Conservation (phyloP, 2,888 invertebrate species). For the Stegophylla sp. region DNA sequence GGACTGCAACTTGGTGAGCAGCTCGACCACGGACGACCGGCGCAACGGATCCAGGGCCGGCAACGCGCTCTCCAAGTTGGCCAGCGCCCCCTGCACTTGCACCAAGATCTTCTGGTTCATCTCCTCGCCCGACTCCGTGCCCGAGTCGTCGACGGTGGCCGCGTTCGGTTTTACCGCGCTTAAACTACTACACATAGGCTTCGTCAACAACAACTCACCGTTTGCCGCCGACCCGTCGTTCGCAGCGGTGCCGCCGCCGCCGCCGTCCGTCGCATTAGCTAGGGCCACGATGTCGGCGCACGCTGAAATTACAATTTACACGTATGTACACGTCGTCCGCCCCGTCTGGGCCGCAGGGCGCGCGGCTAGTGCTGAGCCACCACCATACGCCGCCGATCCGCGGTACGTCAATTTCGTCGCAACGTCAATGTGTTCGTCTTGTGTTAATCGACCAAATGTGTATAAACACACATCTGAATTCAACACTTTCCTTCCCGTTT, state of each 20-base stretch:
- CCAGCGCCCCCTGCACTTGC: conserved; percentile 80
- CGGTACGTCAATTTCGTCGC: no score
- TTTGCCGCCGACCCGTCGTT: conserved; percentile 60
- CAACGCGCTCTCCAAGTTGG: conserved; percentile 77
- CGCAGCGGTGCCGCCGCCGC: background rate
- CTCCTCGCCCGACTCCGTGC: conserved; percentile 76
- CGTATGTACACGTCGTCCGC: no score
- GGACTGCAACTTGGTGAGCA: conserved; percentile 76
- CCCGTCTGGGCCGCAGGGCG: background rate
- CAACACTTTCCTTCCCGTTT: no score
- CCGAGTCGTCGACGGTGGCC: conserved; percentile 69
- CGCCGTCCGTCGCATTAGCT: conserved; percentile 64
- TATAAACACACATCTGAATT: no score
- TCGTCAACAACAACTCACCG: conserved; percentile 59
- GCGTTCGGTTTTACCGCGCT: conserved; percentile 39
- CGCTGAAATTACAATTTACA: conserved; percentile 65
- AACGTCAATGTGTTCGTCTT: no score
- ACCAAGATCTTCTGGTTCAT: conserved; percentile 72
- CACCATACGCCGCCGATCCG: no score
- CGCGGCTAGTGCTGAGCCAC: background rate
- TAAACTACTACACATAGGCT: conserved; percentile 45
- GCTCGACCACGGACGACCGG: conserved; percentile 71
- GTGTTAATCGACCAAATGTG: no score
- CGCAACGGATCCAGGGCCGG: conserved; percentile 68
- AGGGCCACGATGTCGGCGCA: conserved; percentile 68